phyloP scores from a whole-genome alignment of 2,888 invertebrate genomes.

The Epinotia bilunana region DNA sequence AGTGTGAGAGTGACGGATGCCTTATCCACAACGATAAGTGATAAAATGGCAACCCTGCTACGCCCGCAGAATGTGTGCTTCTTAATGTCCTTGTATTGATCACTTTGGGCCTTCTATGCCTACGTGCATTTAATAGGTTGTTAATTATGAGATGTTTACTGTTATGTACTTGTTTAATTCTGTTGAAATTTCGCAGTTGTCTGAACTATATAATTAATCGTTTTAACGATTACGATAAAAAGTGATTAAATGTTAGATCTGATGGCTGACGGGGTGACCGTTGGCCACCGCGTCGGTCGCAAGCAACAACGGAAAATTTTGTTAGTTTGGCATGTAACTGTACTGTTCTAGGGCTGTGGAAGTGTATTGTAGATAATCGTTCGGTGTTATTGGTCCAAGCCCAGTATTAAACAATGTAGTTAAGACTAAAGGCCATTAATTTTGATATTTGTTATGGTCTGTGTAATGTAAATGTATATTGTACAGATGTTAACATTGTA shows the following conservation, averaged over 20 bases:
- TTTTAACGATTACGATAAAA: slow-evolving; percentile 14
- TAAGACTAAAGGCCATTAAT: slow-evolving; percentile 33
- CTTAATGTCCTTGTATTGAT: slow-evolving; percentile 53
- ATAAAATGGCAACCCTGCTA: too few species aligned
- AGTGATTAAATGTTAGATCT: slow-evolving; percentile 47
- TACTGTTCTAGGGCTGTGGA: slow-evolving; percentile 43
- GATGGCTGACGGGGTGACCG: slow-evolving; percentile 13
- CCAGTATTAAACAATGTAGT: slow-evolving; percentile 37
- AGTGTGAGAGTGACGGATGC: too few species aligned
- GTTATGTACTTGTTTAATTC: slow-evolving; percentile 74
- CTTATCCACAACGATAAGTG: too few species aligned
- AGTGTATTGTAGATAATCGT: slow-evolving; percentile 25
- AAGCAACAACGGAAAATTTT: slow-evolving; percentile 30
- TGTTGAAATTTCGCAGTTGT: slow-evolving; percentile 67
- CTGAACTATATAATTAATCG: slow-evolving; percentile 51
- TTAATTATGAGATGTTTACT: slow-evolving; percentile 80
- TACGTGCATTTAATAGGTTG: slow-evolving; percentile 82
- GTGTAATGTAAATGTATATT: slow-evolving; percentile 28
- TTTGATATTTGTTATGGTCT: slow-evolving; percentile 12
- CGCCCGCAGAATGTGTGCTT: slow-evolving; percentile 53
- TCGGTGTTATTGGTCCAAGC: slow-evolving; percentile 24
- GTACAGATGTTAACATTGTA: slow-evolving; percentile 20
- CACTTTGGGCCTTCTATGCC: slow-evolving; percentile 68
- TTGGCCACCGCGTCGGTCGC: slow-evolving; percentile 19
- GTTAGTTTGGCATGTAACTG: slow-evolving; percentile 42